Evolutionary conservation across 2,888 invertebrate genomes (phyloP), one percentile per base, ranked within the genome.

Genomic region (Dichetophora obliterata): DNA sequence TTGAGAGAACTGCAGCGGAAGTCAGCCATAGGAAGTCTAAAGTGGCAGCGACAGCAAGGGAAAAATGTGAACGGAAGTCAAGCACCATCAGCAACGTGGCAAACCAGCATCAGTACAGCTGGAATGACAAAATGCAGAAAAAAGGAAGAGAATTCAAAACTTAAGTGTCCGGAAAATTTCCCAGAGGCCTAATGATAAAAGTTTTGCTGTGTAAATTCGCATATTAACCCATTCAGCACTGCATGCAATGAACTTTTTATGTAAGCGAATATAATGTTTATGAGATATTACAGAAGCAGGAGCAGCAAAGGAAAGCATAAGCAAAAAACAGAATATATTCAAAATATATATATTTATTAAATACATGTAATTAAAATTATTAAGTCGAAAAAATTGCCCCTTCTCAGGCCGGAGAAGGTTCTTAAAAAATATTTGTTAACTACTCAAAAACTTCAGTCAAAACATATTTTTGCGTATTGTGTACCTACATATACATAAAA

Each of bases 81-180:
- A 43, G 14, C 75, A 75, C 24, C 77, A 24, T 31, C n/a, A 71
- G 65, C 43, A 77, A 77, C 50, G 48, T n/a, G 16, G 69, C 8
- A 27, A 48, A 16, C 9, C 57, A 59, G 66, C n/a, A 19, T 14
- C 54, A 54, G 24, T 50, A 43, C 52, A 71, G 34, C 52, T 11
- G 6, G 14, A 27, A 63, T 16, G 19, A 54, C 31, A 34, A 50
- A 48, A 61, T 14, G 22, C 24, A 75, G 57, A 75, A 59, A 81
- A 81, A 19, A 61, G 24, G 22, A 63, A 11, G 5, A 76, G 84
- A 82, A 81, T 81, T 80, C 81, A 81, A 83, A 84, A 85, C 83
- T 86, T 84, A 86, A 86, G 85, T 86, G 84, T 84, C 85, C 86
- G 85, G 85, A 86, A 86, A 86, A 86, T 87, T 86, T 86, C 86